phyloP scores from a whole-genome alignment of 2,797 vertebrate genomes.

The Garrulus glandarius region DNA sequence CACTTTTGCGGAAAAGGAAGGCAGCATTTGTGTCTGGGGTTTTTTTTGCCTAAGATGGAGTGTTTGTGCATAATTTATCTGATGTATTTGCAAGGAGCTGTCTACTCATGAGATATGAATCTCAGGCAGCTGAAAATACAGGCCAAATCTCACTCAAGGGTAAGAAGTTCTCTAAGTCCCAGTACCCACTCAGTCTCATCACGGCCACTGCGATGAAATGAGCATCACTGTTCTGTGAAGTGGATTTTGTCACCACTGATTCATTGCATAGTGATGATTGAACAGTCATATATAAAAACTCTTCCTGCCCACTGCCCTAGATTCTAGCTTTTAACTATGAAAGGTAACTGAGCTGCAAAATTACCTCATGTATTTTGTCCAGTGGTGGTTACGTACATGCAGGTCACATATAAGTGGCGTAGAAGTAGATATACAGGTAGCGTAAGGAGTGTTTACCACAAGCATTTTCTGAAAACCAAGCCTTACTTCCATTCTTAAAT shows the following conservation, averaged over 20 bases:
- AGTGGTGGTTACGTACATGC: rapidly evolving
- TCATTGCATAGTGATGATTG: background rate
- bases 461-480: background rate
- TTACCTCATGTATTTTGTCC: background rate
- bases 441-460: background rate
- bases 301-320: background rate
- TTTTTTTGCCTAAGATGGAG: background rate
- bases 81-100: background rate
- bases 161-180: background rate
- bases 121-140: background rate
- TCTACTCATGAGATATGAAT: background rate
- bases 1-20: background rate
- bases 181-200: background rate
- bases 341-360: background rate
- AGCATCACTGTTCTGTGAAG: background rate
- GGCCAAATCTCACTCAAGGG: background rate
- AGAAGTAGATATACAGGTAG: background rate
- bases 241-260: background rate
- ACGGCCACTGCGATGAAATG: background rate
- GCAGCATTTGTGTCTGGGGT: background rate
- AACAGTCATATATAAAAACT: background rate
- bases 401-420: background rate
- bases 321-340: background rate
- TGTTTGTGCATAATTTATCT: background rate
- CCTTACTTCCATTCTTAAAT: background rate